Evolutionary conservation across 2,888 invertebrate genomes (phyloP).

Genomic region (Polyommatus iphigenia): DNA sequence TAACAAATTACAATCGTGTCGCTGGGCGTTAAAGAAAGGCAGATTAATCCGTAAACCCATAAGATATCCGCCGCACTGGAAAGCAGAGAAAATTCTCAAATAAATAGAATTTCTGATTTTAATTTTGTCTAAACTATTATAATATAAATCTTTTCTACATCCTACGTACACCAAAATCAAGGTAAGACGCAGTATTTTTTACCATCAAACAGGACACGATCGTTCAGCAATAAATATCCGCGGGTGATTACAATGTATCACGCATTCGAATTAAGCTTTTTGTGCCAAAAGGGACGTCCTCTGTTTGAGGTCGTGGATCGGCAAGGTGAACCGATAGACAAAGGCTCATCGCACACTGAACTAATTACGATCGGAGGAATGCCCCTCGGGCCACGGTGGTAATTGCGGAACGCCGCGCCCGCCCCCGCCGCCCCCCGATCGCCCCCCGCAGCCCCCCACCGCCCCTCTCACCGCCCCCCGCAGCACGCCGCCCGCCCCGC

Average conservation of each 20-base stretch:
- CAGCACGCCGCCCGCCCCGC: constrained; percentile 35
- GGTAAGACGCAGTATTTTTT: constrained; percentile 5
- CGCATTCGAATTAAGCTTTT: constrained; percentile 46
- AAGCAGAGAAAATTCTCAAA: neutral
- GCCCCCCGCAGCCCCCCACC: neutral
- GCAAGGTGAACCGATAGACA: constrained; percentile 76
- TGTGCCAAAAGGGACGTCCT: constrained; percentile 60
- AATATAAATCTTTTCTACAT: neutral
- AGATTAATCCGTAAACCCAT: neutral
- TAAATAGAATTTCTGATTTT: neutral
- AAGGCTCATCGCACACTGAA: constrained; percentile 69
- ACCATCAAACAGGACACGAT: neutral
- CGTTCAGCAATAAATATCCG: constrained; percentile 6
- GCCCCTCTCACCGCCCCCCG: constrained; percentile 1
- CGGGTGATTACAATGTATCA: constrained; percentile 39
- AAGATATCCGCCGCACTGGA: neutral
- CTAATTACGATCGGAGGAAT: constrained; percentile 71
- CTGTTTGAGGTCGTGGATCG: constrained; percentile 59
- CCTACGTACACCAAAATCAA: neutral
- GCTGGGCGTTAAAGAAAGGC: constrained; percentile 21
- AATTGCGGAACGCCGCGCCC: constrained; percentile 56
- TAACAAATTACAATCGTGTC: constrained; percentile 20
- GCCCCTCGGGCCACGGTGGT: constrained; percentile 63
- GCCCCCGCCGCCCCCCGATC: constrained; percentile 39
- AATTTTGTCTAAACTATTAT: neutral